phyloP scores from a whole-genome alignment of 1,140 invertebrate species.

The Pseudoatta argentina region DNA sequence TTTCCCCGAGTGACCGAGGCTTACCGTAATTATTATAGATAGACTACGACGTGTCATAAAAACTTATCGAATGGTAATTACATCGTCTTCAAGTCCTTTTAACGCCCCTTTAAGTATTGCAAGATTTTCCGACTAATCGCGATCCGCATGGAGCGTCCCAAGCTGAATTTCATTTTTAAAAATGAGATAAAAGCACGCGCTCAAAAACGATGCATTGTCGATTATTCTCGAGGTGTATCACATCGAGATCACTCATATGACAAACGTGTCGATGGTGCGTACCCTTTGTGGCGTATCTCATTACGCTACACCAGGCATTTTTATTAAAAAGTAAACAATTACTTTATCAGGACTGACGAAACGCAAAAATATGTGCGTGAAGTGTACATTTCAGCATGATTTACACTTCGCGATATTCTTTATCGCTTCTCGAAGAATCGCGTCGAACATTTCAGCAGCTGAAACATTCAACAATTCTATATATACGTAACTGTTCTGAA shows the following conservation, averaged over 20 bases:
- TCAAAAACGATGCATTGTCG: constrained; percentile 1
- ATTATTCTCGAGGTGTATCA: neutral
- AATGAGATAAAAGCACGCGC: neutral
- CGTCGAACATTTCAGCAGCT: neutral
- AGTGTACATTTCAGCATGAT: constrained; percentile 8
- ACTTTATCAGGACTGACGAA: constrained; percentile 60
- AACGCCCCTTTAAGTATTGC: neutral
- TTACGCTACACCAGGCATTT: constrained; percentile 5
- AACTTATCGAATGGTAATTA: constrained; percentile 53
- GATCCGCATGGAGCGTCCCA: constrained; percentile 53
- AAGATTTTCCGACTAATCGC: constrained; percentile 26
- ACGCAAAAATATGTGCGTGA: constrained; percentile 61
- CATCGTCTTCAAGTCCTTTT: neutral
- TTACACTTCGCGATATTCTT: constrained; percentile 7
- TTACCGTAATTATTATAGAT: constrained; percentile 65
- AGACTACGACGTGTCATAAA: constrained; percentile 29
- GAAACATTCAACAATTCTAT: neutral
- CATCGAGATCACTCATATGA: constrained; percentile 2
- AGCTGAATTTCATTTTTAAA: constrained; percentile 3
- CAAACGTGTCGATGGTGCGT: neutral
- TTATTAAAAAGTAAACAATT: constrained; percentile 41
- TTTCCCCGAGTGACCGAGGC: constrained; percentile 65
- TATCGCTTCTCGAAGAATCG: constrained; percentile 12
- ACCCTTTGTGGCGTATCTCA: neutral
- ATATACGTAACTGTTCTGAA: neutral